A percentile compares a stretch with the other conserved stretches of the same genome.
These are phyloP conservation scores for Chunga burmeisteri DNA, from an alignment of 2,113 vertebrate genomes.

Conservation along the genomic window DNA sequence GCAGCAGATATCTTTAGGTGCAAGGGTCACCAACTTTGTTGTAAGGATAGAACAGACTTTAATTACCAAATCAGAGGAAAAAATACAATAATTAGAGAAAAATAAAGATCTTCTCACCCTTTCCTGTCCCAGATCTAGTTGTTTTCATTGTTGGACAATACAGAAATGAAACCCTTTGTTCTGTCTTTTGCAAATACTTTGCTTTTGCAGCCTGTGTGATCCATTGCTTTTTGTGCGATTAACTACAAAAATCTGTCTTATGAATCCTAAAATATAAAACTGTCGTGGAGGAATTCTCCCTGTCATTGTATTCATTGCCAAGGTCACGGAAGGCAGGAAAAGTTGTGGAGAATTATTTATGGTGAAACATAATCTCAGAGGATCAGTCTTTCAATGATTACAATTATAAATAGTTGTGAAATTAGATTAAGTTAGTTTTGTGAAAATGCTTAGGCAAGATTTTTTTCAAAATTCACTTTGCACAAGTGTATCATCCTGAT, in stretches of 20 bases:
- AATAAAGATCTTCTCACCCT: not conserved
- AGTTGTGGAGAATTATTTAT: conserved; percentile 19
- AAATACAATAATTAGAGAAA: not conserved
- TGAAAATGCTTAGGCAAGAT: not conserved
- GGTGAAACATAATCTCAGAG: not conserved
- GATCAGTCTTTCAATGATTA: not conserved
- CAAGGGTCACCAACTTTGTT: not conserved
- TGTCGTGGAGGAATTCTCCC: not conserved
- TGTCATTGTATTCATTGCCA: not conserved
- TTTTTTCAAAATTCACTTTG: conserved; percentile 18
- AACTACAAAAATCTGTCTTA: not conserved
- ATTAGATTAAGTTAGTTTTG: not conserved
- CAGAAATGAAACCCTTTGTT: not conserved
- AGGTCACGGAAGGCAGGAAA: conserved; percentile 41
- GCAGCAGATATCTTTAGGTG: not conserved
- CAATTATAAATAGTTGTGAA: not conserved
- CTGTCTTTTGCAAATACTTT: not conserved
- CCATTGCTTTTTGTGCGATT: not conserved
- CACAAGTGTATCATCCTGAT: not conserved
- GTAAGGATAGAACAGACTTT: not conserved
- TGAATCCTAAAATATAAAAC: not conserved
- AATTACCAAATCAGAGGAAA: not conserved
- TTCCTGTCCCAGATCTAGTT: not conserved
- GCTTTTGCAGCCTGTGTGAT: not conserved
- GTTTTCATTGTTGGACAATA: not conserved